phyloP scores from a whole-genome alignment of 2,888 invertebrate genomes.

The Eurois occulta region DNA sequence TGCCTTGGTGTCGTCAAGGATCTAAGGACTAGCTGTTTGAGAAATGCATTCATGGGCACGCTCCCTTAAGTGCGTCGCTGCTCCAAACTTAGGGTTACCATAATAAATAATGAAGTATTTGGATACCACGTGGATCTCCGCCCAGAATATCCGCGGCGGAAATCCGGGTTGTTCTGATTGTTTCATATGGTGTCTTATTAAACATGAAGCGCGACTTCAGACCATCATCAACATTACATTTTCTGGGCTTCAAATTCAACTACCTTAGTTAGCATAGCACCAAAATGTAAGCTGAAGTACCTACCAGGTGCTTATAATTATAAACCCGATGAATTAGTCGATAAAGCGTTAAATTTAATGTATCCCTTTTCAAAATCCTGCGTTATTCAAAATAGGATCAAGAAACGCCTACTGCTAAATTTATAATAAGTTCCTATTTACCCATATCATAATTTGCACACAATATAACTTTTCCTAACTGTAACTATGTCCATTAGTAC shows the following conservation, averaged over 20 bases:
- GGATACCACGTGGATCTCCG: background rate
- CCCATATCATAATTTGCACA: constrained; percentile 45
- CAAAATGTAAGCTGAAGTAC: background rate
- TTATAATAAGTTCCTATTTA: constrained; percentile 20
- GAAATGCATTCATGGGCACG: constrained; percentile 86
- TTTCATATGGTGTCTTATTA: background rate
- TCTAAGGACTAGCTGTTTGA: constrained; percentile 71
- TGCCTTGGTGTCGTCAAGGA: constrained; percentile 53
- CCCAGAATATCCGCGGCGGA: background rate
- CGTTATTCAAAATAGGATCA: background rate
- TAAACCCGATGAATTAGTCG: background rate
- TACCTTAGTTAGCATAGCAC: background rate
- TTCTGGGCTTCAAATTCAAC: background rate
- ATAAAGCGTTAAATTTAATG: constrained; percentile 12
- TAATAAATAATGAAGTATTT: constrained; percentile 31
- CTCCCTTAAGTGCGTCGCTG: constrained; percentile 70
- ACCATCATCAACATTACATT: background rate
- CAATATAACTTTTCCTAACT: constrained; percentile 51
- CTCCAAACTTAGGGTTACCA: constrained; percentile 59
- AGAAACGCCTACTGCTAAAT: background rate
- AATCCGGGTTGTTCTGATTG: background rate
- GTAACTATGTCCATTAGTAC: constrained; percentile 33
- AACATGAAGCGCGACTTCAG: background rate
- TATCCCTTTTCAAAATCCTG: background rate
- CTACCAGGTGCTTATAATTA: background rate